Percentiles rank a stretch among this genome's conserved stretches.
Conservation (phyloP, 1,140 invertebrate species). For the Drosophila sturtevanti region DNA sequence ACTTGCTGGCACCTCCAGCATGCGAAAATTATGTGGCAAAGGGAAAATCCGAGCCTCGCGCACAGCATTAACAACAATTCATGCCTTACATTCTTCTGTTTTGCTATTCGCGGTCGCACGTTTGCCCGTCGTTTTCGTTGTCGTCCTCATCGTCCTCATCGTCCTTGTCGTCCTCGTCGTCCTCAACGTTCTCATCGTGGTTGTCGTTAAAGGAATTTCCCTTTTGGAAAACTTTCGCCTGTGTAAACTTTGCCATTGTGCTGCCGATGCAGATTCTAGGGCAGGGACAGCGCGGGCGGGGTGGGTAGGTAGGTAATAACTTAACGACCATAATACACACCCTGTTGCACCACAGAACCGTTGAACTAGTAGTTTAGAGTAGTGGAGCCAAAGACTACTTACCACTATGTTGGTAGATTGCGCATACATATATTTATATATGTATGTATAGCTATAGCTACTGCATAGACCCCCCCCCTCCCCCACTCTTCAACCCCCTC, state of each 20-base stretch:
- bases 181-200: neutral
- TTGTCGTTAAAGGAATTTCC: slow-evolving; percentile 62
- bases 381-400: slow-evolving; percentile 12
- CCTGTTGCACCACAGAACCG: slow-evolving; percentile 63
- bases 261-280: neutral
- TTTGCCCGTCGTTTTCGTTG: slow-evolving; percentile 22
- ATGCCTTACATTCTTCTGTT: slow-evolving; percentile 52
- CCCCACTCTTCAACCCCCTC: neutral
- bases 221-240: slow-evolving; percentile 68
- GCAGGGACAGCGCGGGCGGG: neutral
- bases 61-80: slow-evolving; percentile 72
- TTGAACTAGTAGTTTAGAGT: slow-evolving; percentile 6
- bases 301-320: slow-evolving; percentile 68
- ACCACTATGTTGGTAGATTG: slow-evolving; percentile 7
- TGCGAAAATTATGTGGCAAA: slow-evolving; percentile 16
- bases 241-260: slow-evolving; percentile 78
- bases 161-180: slow-evolving; percentile 22
- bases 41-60: slow-evolving; percentile 60
- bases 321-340: slow-evolving; percentile 81
- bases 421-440: too few relatives aligned
- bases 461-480: neutral
- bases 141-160: slow-evolving; percentile 6
- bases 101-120: slow-evolving; percentile 13
- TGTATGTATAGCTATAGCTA: too few relatives aligned
- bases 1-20: slow-evolving; percentile 15